Evolutionary conservation across 2,797 vertebrate genomes (phyloP), one percentile per base, ranked within the genome.

Genomic region (Merluccius polli): DNA sequence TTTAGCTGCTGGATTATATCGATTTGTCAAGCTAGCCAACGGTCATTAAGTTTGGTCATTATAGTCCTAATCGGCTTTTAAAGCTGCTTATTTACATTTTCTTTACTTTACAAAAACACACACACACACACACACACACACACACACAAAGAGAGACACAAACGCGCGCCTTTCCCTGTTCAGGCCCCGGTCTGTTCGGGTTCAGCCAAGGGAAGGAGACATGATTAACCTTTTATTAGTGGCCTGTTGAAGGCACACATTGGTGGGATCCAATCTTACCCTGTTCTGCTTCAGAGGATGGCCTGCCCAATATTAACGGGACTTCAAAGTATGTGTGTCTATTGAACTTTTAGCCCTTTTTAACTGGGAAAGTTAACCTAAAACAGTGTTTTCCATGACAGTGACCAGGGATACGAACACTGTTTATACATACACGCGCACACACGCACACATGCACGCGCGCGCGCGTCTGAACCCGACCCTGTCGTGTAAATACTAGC

Each of bases 161-260:
- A 0, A 65, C 59, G 70, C 35, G 33, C 79, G 75, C 82, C 82
- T 71, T 71, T 41, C 85, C 85, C 52, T 71, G 75, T 90, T 91
- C 90, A 92, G 86, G 79, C 69, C 72, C 71, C 69, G 78, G 87
- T 90, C 85, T 92, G 88, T 91, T 92, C 83, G 82, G 73, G 88
- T 86, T 89, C 91, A 91, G 85, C 89, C 87, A 89, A 88, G 89
- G 85, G 84, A 85, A 85, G 83, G 80, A 85, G 77, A 81, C 82
- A 78, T 84, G 83, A 90, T 89, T 85, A 86, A 82, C 85, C 87
- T 85, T 65, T 93, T 88, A 92, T 92, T 91, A 91, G 82, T 81
- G 86, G 87, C 82, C 86, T 85, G 89, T 91, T 92, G 90, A 92
- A 91, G 89, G 90, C 82, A 84, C 85, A 87, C 73, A 87, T 89